Percentiles rank a stretch among this genome's conserved stretches.
These are phyloP conservation scores for Zygaena filipendulae DNA, from an alignment of 2,888 invertebrate genomes.

Conservation along the genomic window DNA sequence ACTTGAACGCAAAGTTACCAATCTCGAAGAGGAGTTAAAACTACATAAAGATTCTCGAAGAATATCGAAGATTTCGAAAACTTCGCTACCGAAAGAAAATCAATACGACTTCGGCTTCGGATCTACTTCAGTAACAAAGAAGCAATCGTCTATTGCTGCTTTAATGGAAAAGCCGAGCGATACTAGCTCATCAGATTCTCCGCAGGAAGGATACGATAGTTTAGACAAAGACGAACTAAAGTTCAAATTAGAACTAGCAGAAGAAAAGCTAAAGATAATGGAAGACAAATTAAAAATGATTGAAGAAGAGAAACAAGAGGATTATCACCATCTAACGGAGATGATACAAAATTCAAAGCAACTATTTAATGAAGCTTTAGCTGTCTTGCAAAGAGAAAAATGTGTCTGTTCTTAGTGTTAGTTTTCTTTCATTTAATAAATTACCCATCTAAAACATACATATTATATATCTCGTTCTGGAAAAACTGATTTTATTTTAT, in stretches of 20 bases:
- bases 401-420: conserved; percentile 35
- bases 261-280: conserved; percentile 74
- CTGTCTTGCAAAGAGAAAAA: conserved; percentile 50
- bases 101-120: conserved; percentile 20
- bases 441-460: too few relatives aligned
- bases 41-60: conserved; percentile 30
- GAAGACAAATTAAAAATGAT: conserved; percentile 72
- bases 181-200: conserved; percentile 29
- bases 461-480: too few relatives aligned
- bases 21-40: conserved; percentile 36
- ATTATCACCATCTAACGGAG: conserved; percentile 62
- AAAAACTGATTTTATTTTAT: too few relatives aligned
- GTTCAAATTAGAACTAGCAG: conserved; percentile 68
- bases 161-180: conserved; percentile 36
- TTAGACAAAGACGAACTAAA: conserved; percentile 49
- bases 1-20: conserved; percentile 33
- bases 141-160: conserved; percentile 30
- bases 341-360: conserved; percentile 69
- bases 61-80: conserved; percentile 34
- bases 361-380: conserved; percentile 63
- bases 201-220: conserved; percentile 28
- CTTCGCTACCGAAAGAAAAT: conserved; percentile 28
- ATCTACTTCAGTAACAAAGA: conserved; percentile 24
- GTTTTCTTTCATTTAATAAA: too few relatives aligned
- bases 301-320: conserved; percentile 71